A percentile compares a stretch with the other conserved stretches of the same genome.
Conservation (phyloP, 35 echinoderm and acorn worm species). For the Lytechinus variegatus region DNA sequence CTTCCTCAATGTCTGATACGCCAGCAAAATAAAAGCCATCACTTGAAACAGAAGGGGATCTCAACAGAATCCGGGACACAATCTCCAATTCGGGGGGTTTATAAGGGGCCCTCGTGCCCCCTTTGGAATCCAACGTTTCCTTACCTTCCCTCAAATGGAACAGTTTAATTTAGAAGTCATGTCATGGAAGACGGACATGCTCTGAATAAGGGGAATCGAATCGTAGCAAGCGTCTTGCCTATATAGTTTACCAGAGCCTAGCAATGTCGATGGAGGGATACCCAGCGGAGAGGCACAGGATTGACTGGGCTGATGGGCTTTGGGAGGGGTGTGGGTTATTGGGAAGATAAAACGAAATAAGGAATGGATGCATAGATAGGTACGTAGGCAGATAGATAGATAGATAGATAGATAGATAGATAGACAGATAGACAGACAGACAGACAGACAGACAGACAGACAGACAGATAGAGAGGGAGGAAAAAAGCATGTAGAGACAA, state of each 20-base stretch:
- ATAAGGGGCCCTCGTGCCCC: too few species aligned
- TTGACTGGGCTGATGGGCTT: neutral
- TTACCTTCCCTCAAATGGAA: neutral
- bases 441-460: too few species aligned
- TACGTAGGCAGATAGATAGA: neutral
- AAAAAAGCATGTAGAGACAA: too few species aligned
- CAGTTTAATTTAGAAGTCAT: slow-evolving; percentile 1
- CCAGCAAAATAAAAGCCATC: too few species aligned
- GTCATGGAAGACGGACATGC: neutral
- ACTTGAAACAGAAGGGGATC: too few species aligned
- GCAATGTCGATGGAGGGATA: neutral
- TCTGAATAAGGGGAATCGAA: neutral
- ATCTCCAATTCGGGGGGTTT: too few species aligned
- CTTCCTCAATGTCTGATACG: too few species aligned
- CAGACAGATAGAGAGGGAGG: too few species aligned
- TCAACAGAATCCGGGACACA: too few species aligned
- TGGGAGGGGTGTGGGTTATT: neutral
- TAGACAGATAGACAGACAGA: neutral
- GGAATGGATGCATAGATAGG: neutral
- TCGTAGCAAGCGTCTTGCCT: neutral
- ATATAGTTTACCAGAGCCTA: neutral
- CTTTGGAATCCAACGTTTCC: too few species aligned
- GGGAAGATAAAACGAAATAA: neutral
- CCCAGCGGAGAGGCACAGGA: neutral
- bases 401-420: neutral